phyloP scores from a whole-genome alignment of 2,113 vertebrate species.

The Suncus etruscus region DNA sequence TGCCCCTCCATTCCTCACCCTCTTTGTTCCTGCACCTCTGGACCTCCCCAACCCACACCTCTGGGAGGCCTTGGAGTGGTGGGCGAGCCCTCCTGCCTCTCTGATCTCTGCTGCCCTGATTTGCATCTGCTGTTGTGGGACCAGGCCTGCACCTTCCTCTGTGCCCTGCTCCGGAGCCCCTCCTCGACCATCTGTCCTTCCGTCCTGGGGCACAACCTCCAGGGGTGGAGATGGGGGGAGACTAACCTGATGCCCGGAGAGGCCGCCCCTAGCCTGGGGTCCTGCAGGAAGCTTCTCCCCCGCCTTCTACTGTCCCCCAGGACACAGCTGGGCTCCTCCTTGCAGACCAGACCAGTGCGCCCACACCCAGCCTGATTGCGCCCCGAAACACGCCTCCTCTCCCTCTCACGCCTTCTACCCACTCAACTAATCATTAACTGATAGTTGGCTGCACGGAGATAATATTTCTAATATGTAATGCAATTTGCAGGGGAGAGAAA shows the following conservation, averaged over 20 bases:
- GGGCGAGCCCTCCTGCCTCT: no score
- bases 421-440: conserved; percentile 76
- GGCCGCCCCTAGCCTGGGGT: no score
- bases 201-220: no score
- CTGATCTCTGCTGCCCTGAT: background rate
- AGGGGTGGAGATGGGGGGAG: no score
- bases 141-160: no score
- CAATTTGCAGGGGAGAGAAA: conserved; percentile 77
- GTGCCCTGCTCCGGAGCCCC: no score
- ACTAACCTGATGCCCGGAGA: no score
- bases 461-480: conserved; percentile 77
- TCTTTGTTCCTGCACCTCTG: rapidly evolving
- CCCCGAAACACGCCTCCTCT: conserved; percentile 67
- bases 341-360: background rate
- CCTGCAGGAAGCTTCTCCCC: no score
- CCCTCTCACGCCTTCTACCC: conserved; percentile 70
- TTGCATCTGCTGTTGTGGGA: no score
- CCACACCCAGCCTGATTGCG: conserved; percentile 47
- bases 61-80: background rate
- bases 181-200: no score
- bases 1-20: rapidly evolving
- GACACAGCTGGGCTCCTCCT: background rate
- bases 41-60: background rate
- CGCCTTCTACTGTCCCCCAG: conserved; percentile 45
- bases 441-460: conserved; percentile 66